Percentiles rank a stretch among this genome's conserved stretches.
These are phyloP conservation scores for Psittacus erithacus DNA, from an alignment of 2,113 vertebrate species.

Conservation along the genomic window DNA sequence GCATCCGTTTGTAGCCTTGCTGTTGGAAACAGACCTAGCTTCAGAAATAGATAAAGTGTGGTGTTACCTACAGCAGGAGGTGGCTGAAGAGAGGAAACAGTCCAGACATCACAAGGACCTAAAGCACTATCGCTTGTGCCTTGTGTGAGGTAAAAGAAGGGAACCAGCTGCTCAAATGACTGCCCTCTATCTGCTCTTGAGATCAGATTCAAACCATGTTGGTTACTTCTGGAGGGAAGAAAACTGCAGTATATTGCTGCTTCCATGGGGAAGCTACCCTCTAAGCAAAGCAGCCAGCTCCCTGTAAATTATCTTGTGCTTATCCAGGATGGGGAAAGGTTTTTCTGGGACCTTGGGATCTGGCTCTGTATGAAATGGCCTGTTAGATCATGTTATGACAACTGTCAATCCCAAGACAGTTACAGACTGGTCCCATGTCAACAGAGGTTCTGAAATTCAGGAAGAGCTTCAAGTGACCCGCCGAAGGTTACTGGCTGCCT, in stretches of 20 bases:
- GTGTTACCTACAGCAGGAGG: background rate
- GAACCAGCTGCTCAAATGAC: background rate
- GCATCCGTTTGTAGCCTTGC: background rate
- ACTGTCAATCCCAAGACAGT: background rate
- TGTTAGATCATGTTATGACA: background rate
- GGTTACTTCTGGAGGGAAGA: background rate
- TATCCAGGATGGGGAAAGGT: background rate
- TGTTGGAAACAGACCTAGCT: background rate
- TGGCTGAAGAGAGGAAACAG: background rate
- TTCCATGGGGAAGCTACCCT: background rate
- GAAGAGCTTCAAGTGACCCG: background rate
- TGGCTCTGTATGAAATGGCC: background rate
- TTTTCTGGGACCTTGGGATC: background rate
- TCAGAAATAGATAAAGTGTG: background rate
- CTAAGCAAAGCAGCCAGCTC: background rate
- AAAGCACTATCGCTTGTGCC: background rate
- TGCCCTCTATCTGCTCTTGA: background rate
- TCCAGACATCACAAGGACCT: background rate
- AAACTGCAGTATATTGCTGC: background rate
- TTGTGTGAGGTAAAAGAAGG: background rate
- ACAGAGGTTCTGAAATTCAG: slow-evolving; percentile 11
- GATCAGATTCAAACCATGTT: background rate
- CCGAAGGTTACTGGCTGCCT: background rate
- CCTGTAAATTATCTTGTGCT: background rate
- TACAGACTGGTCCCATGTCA: background rate